Evolutionary conservation across 1,140 invertebrate genomes (phyloP), one percentile per base, ranked within the genome.

Genomic region (Orius insidiosus): DNA sequence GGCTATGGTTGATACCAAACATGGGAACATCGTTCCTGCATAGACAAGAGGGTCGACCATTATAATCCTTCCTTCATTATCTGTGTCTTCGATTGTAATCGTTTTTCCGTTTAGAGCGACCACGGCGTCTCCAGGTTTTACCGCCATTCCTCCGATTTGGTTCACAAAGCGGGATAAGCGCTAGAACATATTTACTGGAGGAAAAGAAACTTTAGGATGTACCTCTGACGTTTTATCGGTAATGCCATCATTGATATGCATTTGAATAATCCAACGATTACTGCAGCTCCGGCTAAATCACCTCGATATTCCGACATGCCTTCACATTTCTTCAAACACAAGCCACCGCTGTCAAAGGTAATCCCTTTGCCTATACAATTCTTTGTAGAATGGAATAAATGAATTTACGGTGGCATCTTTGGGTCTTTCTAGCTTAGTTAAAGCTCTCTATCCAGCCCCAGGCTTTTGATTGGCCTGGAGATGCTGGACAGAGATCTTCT

Each of bases 271-370:
- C 72, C 76, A 4, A 78, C 60, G 3, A 85, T 77, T 54, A 74
- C 75, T 1, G 87, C 86, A 9, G 82, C 86, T 0, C 87, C 87
- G 2, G 78, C 78, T 87, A 95, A 92, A 58, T 92, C 86, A 2
- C 74, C 84, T 53, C 84, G 69, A 80, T 90, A 90, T 53, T 75
- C 70, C 41, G 78, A 75, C 79, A 93, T 82, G 5, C 72, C 68
- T 1, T 68, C 55, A 19, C 75, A 59, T 3, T 76, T 69, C 62
- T 89, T 89, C n/a, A 92, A 60, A 51, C 82, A 85, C 46, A 92
- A 77, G 42, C 86, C 86, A 48, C 88, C 87, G 47, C 80, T 76
- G 55, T 94, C 85, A 62, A 92, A 92, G 1, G 85, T 90, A 3
- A 92, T 76, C 15, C 88, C 88, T 63, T 92, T 83, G 1, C 80